Evolutionary conservation across 2,888 invertebrate species (phyloP).

Genomic region (Crematogaster levior): DNA sequence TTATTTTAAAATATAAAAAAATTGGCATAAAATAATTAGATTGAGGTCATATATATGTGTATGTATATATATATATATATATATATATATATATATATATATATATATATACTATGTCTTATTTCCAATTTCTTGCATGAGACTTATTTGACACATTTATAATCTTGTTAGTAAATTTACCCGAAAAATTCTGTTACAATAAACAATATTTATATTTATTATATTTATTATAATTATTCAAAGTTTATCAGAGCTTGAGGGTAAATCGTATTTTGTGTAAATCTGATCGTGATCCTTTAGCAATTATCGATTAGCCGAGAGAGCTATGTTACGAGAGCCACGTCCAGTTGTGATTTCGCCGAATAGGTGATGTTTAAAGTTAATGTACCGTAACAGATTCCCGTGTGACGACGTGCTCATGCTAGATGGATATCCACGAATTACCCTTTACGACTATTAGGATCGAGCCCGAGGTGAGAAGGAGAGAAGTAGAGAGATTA

Average conservation of each 20-base stretch:
- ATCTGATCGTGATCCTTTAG: conserved; percentile 25
- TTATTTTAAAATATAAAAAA: too few relatives aligned
- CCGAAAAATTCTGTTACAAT: not conserved
- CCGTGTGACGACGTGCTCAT: conserved; percentile 56
- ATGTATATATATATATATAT: too few relatives aligned
- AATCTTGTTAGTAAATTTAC: not conserved
- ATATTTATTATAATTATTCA: conserved; percentile 5
- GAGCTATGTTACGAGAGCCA: conserved; percentile 5
- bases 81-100: too few relatives aligned
- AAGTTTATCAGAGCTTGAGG: not conserved
- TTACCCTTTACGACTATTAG: conserved; percentile 71
- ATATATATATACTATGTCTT: too few relatives aligned
- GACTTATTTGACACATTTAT: not conserved
- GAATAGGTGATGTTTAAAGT: conserved; percentile 49
- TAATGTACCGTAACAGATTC: conserved; percentile 72
- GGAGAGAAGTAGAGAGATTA: conserved; percentile 57
- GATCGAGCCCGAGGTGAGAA: conserved; percentile 36
- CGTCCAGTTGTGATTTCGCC: conserved; percentile 30
- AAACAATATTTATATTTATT: not conserved
- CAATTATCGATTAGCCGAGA: conserved; percentile 36
- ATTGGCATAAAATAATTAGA: not conserved
- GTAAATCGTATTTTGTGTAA: not conserved
- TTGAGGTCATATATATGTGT: not conserved
- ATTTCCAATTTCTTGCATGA: not conserved
- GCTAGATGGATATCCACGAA: conserved; percentile 63